Conservation (phyloP, 1,140 invertebrate species). For the Aphidius gifuensis region DNA sequence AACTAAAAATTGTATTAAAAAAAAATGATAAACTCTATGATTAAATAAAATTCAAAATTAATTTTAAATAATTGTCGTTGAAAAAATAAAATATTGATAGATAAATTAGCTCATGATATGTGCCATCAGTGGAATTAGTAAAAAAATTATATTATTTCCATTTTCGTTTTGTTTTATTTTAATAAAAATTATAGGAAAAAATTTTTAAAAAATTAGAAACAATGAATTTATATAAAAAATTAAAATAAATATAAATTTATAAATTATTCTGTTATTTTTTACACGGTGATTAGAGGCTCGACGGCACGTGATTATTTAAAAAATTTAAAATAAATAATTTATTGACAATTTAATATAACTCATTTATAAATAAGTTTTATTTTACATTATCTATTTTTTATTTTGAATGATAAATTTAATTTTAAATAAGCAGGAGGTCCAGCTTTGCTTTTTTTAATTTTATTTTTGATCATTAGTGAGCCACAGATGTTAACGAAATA, state of each 20-base stretch:
- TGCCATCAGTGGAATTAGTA: not conserved
- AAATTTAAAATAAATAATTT: not conserved
- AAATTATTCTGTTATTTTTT: slow-evolving; percentile 38
- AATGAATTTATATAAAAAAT: slow-evolving; percentile 32
- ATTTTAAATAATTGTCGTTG: not conserved
- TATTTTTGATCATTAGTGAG: no score
- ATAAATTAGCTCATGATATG: slow-evolving; percentile 11
- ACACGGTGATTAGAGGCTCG: slow-evolving; percentile 35
- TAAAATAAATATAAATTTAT: slow-evolving; percentile 21
- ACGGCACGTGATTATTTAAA: not conserved
- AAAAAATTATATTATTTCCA: slow-evolving; percentile 35
- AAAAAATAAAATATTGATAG: not conserved
- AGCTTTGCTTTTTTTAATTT: no score
- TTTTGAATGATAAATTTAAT: no score
- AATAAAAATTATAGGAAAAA: slow-evolving; percentile 15
- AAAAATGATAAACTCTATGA: not conserved
- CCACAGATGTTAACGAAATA: no score
- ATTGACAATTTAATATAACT: no score
- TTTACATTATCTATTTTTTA: no score
- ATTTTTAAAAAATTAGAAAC: slow-evolving; percentile 14
- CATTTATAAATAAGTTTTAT: no score
- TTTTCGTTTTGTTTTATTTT: slow-evolving; percentile 38
- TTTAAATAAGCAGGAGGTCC: no score
- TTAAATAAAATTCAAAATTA: not conserved
- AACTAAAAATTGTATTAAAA: slow-evolving; percentile 4